Evolutionary conservation across 2,113 vertebrate genomes (phyloP).

Genomic region (Chloebia gouldiae): DNA sequence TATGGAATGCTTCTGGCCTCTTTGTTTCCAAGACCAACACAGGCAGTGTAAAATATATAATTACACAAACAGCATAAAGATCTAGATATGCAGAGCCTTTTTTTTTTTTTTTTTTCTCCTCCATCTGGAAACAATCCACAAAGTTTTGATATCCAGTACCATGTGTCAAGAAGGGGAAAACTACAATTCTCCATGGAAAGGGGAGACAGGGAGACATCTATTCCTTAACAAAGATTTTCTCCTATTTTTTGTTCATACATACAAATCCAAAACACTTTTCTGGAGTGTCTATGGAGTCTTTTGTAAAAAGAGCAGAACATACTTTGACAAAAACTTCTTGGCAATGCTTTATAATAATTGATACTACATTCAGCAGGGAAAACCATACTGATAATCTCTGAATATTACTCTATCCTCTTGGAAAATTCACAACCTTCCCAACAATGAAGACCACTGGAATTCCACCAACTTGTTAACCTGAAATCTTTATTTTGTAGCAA

Average conservation of each 20-base stretch:
- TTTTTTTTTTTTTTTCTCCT: not conserved
- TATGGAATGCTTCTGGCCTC: not conserved
- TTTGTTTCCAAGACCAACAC: not conserved
- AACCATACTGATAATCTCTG: not conserved
- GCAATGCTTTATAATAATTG: not conserved
- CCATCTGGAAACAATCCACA: not conserved
- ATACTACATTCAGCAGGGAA: not conserved
- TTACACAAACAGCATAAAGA: rapidly evolving
- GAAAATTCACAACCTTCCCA: not conserved
- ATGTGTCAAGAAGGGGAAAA: not conserved
- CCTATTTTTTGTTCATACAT: not conserved
- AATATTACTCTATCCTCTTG: not conserved
- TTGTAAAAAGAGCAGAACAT: not conserved
- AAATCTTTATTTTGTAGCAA: slow-evolving; percentile 11
- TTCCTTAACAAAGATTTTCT: not conserved
- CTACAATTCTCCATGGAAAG: not conserved
- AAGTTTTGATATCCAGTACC: rapidly evolving
- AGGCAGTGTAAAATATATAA: not conserved
- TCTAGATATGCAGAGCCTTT: not conserved
- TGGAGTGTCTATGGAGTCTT: not conserved
- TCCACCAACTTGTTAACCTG: slow-evolving; percentile 1
- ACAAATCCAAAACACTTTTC: not conserved
- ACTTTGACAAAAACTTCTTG: not conserved
- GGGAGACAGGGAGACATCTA: not conserved
- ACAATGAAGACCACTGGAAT: not conserved